phyloP scores from a whole-genome alignment of 2,113 vertebrate species.

The Crotalus viridis region DNA sequence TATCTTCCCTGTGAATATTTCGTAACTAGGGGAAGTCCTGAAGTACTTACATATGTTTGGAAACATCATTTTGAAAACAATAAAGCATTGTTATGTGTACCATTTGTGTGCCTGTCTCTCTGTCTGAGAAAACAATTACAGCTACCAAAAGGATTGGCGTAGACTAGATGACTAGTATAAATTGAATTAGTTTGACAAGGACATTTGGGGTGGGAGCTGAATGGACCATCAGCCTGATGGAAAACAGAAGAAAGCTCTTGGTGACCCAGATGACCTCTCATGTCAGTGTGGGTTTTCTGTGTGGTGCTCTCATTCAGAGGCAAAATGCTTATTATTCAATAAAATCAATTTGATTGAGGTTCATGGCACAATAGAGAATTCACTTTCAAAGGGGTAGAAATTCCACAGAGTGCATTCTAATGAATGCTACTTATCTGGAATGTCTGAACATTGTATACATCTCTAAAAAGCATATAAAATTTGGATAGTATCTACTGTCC shows the following conservation, averaged over 20 bases:
- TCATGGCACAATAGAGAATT: constrained; percentile 43
- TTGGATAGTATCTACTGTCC: background rate
- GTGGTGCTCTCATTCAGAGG: constrained; percentile 62
- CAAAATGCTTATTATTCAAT: constrained; percentile 70
- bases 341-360: constrained; percentile 60
- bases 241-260: constrained; percentile 66
- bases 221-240: constrained; percentile 67
- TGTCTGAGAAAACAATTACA: constrained; percentile 57
- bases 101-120: constrained; percentile 40
- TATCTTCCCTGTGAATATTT: constrained; percentile 50
- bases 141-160: constrained; percentile 51
- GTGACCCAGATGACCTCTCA: constrained; percentile 65
- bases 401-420: constrained; percentile 25
- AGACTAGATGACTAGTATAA: constrained; percentile 70
- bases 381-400: constrained; percentile 44
- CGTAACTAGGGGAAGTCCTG: constrained; percentile 54
- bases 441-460: background rate
- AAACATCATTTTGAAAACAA: constrained; percentile 56
- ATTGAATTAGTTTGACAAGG: constrained; percentile 73
- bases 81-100: constrained; percentile 33
- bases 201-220: constrained; percentile 37
- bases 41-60: constrained; percentile 54
- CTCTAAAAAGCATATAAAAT: background rate
- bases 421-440: background rate
- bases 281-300: constrained; percentile 72